Evolutionary conservation across 2,113 vertebrate genomes (phyloP), one percentile per base, ranked within the genome.

Genomic region (Progne subis): DNA sequence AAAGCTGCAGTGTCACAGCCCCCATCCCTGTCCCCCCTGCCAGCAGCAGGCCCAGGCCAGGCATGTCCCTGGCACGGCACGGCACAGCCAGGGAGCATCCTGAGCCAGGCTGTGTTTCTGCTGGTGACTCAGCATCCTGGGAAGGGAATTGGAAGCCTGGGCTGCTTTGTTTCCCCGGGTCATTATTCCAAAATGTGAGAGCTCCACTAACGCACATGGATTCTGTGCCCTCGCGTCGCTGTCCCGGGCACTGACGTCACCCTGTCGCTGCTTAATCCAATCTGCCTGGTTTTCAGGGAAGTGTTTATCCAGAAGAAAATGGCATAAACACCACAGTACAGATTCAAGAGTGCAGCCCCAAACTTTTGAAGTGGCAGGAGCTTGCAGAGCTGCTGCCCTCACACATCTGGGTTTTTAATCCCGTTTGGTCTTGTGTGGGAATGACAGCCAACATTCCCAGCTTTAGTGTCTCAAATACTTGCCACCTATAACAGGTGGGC

Each of bases 171-270:
- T 65, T 19, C 29, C 46, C 23, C 15, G 6, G 34, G 63, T 64
- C 23, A 1, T 74, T 50, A 52, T 56, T 81, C 64, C 90, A 41
- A 60, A 78, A 11, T 17, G 6, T 8, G 61, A n/a, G 78, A 23
- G 77, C 70, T 86, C 1, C 56, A 2, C 47, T 52, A 5, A 76
- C 29, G 10, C 70, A 31, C 46, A 2, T 18, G 70, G 19, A 0
- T 43, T 47, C 5, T 14, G 81, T 82, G 70, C 32, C 77, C 55
- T 39, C 1, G 0, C 1, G 0, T 10, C 0, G 0, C 68, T 7
- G 4, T 25, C 56, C 7, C 0, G 1, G 76, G 69, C 77, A 5
- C 70, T 39, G 81, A 32, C 0, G 4, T 47, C 52, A 25, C 39
- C 2, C 4, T 34, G 10, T 46, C 70, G 5, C 78, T 57, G 23